phyloP scores from a whole-genome alignment of 2,113 vertebrate species.

The Elephantulus edwardii region DNA sequence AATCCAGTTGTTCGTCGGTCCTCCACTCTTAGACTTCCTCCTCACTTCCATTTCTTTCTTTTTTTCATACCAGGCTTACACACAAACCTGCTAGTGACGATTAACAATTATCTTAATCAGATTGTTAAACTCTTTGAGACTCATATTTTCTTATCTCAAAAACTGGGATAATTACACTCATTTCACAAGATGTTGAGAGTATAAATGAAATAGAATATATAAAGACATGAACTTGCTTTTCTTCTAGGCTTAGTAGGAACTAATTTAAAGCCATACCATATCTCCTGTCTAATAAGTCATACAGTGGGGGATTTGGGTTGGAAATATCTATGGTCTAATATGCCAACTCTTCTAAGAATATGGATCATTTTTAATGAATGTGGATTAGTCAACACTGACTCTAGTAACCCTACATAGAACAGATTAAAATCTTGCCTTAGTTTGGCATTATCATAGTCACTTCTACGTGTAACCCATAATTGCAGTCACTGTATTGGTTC shows the following conservation, averaged over 20 bases:
- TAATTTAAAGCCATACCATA: not conserved
- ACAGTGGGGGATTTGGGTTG: not conserved
- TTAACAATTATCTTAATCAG: too few species aligned
- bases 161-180: not conserved
- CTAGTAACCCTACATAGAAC: too few species aligned
- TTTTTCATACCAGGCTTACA: not conserved
- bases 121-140: not conserved
- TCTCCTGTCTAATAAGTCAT: not conserved
- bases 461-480: too few species aligned
- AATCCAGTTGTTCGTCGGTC: not conserved
- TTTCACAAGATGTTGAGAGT: not conserved
- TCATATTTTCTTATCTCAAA: not conserved
- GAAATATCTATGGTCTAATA: not conserved
- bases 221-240: not conserved
- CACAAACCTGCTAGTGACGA: not conserved
- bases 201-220: not conserved
- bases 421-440: too few species aligned
- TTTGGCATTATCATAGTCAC: too few species aligned
- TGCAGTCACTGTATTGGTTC: too few species aligned
- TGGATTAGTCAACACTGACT: too few species aligned
- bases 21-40: not conserved
- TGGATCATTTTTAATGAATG: too few species aligned
- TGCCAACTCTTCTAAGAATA: not conserved
- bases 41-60: accelerated
- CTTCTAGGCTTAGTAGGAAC: not conserved